Evolutionary conservation across 2,113 vertebrate species (phyloP).

Genomic region (Ceyx margarethae): DNA sequence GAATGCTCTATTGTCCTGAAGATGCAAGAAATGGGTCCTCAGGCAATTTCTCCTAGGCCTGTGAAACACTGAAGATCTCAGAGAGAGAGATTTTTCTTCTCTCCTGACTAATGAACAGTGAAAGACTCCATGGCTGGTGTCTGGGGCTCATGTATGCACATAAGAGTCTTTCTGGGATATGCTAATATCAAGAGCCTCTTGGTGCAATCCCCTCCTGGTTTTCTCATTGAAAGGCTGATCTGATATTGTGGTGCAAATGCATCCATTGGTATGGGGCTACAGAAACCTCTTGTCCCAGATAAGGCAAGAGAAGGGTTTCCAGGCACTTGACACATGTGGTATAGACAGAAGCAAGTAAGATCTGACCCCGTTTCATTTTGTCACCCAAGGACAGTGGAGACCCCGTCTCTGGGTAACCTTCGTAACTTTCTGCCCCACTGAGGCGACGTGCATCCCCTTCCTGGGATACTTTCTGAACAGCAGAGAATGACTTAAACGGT

Average conservation of each 20-base stretch:
- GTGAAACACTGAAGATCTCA: not conserved
- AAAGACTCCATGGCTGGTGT: not conserved
- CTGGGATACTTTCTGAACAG: rapidly evolving
- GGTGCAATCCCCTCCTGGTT: not conserved
- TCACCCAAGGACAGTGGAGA: not conserved
- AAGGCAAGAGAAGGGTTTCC: not conserved
- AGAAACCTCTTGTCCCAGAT: not conserved
- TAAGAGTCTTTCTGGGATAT: not conserved
- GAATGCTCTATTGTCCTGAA: not conserved
- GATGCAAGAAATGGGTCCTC: rapidly evolving
- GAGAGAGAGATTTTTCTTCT: not conserved
- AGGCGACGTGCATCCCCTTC: not conserved
- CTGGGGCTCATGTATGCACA: not conserved
- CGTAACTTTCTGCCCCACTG: not conserved
- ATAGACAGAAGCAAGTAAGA: not conserved
- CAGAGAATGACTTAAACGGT: rapidly evolving
- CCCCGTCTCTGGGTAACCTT: not conserved
- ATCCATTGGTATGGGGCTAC: rapidly evolving
- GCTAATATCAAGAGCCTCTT: not conserved
- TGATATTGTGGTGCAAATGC: not conserved
- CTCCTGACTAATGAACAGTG: not conserved
- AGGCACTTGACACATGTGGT: rapidly evolving
- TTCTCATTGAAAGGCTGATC: not conserved
- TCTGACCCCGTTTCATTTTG: not conserved
- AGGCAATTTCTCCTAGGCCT: not conserved